Percentiles rank a stretch among this genome's conserved stretches.
phyloP scores from a whole-genome alignment of 2,797 vertebrate genomes.

The Miichthys miiuy region DNA sequence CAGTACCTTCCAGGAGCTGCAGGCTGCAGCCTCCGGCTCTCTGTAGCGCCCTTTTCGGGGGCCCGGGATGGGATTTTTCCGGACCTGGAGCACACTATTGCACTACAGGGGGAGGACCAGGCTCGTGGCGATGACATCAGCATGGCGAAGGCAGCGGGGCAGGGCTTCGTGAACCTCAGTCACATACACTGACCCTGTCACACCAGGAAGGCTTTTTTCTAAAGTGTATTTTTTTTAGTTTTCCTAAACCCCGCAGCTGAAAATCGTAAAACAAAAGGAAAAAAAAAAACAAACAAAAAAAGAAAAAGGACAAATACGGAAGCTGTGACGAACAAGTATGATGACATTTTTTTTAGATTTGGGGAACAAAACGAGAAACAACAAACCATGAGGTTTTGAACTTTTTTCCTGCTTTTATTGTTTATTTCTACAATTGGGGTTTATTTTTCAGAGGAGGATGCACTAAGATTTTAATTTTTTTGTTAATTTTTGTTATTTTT shows the following conservation, averaged over 20 bases:
- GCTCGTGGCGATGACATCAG: conserved; percentile 79
- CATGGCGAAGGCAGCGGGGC: conserved; percentile 84
- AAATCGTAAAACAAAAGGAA: conserved; percentile 76
- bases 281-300: conserved; percentile 31
- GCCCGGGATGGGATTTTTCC: conserved; percentile 72
- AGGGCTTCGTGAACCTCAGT: conserved; percentile 93
- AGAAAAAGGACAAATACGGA: conserved; percentile 83
- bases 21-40: conserved; percentile 93
- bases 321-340: conserved; percentile 89
- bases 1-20: conserved; percentile 99
- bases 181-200: conserved; percentile 97
- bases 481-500: conserved; percentile 87
- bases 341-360: conserved; percentile 91
- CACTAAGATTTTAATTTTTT: conserved; percentile 99
- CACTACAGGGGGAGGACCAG: conserved; percentile 93
- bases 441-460: conserved; percentile 92
- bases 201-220: conserved; percentile 92
- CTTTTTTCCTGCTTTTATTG: conserved; percentile 94
- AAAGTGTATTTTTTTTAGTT: conserved; percentile 90
- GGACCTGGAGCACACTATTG: conserved; percentile 91
- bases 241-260: conserved; percentile 89
- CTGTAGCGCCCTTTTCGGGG: conserved; percentile 90
- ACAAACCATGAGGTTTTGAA: conserved; percentile 84
- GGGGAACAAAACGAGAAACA: conserved; percentile 90
- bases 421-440: conserved; percentile 83